A percentile compares a stretch with the other conserved stretches of the same genome.
These are phyloP conservation scores for Drosophila nikananu DNA, from an alignment of 1,140 invertebrate genomes.

Conservation along the genomic window DNA sequence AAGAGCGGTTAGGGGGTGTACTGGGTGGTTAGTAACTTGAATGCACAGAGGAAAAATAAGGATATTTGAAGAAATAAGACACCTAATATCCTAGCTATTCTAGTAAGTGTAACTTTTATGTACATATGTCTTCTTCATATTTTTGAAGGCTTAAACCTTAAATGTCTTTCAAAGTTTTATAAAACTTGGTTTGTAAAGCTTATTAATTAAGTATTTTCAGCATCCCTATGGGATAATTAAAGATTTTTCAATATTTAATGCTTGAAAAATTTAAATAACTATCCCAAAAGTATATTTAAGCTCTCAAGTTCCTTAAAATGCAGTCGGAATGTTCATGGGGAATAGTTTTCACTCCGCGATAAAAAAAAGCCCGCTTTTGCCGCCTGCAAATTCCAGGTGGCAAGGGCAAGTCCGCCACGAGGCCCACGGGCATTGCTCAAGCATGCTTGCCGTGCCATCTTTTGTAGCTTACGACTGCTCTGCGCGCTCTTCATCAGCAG, in stretches of 20 bases:
- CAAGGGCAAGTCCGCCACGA: conserved; percentile 38
- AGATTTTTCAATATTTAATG: background rate
- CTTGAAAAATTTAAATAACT: background rate
- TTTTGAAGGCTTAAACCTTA: background rate
- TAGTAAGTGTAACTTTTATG: no score
- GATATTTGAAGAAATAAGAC: no score
- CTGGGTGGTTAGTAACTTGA: conserved; percentile 5
- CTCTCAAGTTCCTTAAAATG: no score
- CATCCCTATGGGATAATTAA: background rate
- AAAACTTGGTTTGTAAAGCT: background rate
- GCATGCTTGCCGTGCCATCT: conserved; percentile 64
- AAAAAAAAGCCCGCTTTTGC: background rate
- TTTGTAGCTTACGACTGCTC: conserved; percentile 67
- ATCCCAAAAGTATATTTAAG: background rate
- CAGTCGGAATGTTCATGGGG: background rate
- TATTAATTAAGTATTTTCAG: background rate
- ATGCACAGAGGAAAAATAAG: background rate
- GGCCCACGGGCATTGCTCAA: conserved; percentile 78
- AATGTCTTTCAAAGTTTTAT: no score
- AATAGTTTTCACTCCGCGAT: background rate
- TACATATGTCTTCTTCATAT: no score
- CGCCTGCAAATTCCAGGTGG: conserved; percentile 24
- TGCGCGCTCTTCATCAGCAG: conserved; percentile 74
- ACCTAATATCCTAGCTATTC: background rate
- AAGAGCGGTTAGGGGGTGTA: background rate